These are phyloP conservation scores for Campylomormyrus tamandua DNA, from an alignment of 2,113 vertebrate species.

Conservation along the genomic window DNA sequence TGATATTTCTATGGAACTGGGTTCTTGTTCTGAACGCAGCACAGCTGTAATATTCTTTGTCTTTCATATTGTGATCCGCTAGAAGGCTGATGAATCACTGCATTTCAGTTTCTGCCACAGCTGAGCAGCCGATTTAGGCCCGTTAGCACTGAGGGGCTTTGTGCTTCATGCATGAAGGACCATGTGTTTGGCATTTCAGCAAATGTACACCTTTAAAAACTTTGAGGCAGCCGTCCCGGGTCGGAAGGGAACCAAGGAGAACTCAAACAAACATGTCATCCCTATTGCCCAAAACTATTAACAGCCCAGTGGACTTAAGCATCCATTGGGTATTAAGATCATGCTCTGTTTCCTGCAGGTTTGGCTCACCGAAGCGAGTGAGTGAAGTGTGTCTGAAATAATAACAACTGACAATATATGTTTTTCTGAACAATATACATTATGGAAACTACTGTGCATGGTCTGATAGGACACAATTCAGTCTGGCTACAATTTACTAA, in stretches of 20 bases:
- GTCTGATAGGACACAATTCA: neutral
- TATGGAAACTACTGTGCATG: neutral
- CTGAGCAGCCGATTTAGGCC: neutral
- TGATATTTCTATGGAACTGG: neutral
- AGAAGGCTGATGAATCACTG: constrained; percentile 2
- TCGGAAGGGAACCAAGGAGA: neutral
- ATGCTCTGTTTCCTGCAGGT: neutral
- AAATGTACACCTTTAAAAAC: neutral
- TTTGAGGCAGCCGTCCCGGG: neutral
- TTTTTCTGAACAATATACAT: neutral
- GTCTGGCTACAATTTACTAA: neutral
- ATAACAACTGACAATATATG: neutral
- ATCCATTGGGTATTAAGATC: neutral
- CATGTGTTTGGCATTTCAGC: neutral
- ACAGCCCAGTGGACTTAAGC: neutral
- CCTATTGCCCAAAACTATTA: neutral
- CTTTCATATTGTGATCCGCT: neutral
- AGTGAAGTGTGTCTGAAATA: neutral
- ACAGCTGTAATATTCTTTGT: neutral
- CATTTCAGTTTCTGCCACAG: constrained; percentile 1
- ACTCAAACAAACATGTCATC: neutral
- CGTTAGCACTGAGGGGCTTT: neutral
- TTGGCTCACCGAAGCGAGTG: neutral
- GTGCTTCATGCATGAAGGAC: neutral
- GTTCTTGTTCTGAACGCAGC: neutral